Evolutionary conservation across 2,797 vertebrate species (phyloP).

Genomic region (Champsocephalus gunnari): DNA sequence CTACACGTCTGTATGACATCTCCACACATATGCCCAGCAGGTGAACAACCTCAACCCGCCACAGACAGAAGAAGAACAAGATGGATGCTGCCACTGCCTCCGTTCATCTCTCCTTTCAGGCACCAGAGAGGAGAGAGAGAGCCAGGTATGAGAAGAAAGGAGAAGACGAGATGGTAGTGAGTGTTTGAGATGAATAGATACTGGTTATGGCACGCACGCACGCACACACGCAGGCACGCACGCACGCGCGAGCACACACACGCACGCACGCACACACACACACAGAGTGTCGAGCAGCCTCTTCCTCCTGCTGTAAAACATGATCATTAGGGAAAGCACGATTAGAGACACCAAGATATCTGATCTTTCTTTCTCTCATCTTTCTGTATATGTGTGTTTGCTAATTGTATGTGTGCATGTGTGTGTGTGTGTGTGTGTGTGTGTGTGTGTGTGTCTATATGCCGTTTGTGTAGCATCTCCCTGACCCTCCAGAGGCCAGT

Average conservation of each 20-base stretch:
- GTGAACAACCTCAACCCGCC: constrained; percentile 52
- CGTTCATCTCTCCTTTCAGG: constrained; percentile 46
- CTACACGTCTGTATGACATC: constrained; percentile 51
- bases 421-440: constrained; percentile 23
- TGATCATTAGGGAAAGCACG: constrained; percentile 52
- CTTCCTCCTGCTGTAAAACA: constrained; percentile 53
- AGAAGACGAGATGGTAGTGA: constrained; percentile 20
- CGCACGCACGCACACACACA: too few relatives aligned
- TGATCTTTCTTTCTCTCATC: constrained; percentile 25
- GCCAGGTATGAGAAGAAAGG: constrained; percentile 39
- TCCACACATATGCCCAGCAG: constrained; percentile 58
- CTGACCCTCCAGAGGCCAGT: constrained; percentile 39
- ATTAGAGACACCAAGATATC: constrained; percentile 66
- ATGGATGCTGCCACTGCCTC: constrained; percentile 33
- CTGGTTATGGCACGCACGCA: constrained; percentile 3
- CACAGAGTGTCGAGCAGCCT: constrained; percentile 15
- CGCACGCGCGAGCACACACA: too few relatives aligned
- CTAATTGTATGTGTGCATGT: constrained; percentile 3
- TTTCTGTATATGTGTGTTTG: too few relatives aligned
- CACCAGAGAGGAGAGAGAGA: constrained; percentile 36
- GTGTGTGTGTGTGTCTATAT: constrained; percentile 23
- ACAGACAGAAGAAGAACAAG: constrained; percentile 43
- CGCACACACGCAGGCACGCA: neutral
- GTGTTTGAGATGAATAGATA: constrained; percentile 49
- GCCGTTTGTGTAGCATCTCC: constrained; percentile 51